These are phyloP conservation scores for Hyposoter dolosus DNA, from an alignment of 2,888 invertebrate genomes.

Conservation along the genomic window DNA sequence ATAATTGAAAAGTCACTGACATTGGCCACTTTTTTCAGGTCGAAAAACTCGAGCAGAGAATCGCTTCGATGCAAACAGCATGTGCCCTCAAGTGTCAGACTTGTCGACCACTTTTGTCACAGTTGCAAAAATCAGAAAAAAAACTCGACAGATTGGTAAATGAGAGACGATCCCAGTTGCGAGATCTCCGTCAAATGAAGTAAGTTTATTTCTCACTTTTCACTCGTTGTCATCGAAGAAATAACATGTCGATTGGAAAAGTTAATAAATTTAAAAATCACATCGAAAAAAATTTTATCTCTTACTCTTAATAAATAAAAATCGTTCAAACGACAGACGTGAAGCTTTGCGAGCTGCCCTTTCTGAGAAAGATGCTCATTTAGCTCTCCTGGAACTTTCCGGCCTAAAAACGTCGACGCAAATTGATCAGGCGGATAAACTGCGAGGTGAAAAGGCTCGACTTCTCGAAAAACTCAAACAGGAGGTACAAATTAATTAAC, in stretches of 20 bases:
- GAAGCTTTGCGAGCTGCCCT: slow-evolving; percentile 93
- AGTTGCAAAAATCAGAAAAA: slow-evolving; percentile 88
- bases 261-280: background rate
- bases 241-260: background rate
- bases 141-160: slow-evolving; percentile 87
- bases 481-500: slow-evolving; percentile 86
- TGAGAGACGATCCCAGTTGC: slow-evolving; percentile 89
- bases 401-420: slow-evolving; percentile 89
- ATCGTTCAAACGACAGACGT: slow-evolving; percentile 86
- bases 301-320: background rate
- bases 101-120: slow-evolving; percentile 88
- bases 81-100: slow-evolving; percentile 89
- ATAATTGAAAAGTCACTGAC: background rate
- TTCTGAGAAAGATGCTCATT: slow-evolving; percentile 95
- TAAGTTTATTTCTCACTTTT: slow-evolving; percentile 84
- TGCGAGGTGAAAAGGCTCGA: slow-evolving; percentile 89
- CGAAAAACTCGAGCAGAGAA: slow-evolving; percentile 89
- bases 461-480: slow-evolving; percentile 90
- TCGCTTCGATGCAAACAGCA: slow-evolving; percentile 89
- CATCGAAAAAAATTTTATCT: background rate
- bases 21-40: slow-evolving; percentile 85
- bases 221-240: background rate
- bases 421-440: slow-evolving; percentile 88
- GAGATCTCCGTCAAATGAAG: slow-evolving; percentile 93
- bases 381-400: slow-evolving; percentile 92